phyloP scores from a whole-genome alignment of 2,113 vertebrate genomes.

The Ahaetulla prasina region DNA sequence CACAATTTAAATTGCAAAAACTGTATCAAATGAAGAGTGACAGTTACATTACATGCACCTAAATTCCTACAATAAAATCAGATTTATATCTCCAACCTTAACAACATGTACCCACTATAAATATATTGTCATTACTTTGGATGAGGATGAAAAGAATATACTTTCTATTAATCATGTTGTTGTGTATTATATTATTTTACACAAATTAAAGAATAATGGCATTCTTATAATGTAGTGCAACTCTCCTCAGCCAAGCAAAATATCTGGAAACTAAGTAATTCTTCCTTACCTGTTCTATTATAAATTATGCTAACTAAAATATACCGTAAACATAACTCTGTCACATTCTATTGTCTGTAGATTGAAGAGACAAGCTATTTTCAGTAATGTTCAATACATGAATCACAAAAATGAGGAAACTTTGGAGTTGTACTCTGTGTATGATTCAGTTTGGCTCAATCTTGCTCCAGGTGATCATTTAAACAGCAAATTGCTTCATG shows the following conservation, averaged over 20 bases:
- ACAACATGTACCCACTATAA: constrained; percentile 51
- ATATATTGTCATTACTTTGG: constrained; percentile 55
- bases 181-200: constrained; percentile 45
- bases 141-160: constrained; percentile 21
- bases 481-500: not conserved
- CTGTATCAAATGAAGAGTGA: constrained; percentile 31
- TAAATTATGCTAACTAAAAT: constrained; percentile 8
- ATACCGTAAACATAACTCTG: not conserved
- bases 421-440: not conserved
- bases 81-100: constrained; percentile 13
- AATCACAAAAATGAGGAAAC: not conserved
- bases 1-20: constrained; percentile 31
- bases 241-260: constrained; percentile 30
- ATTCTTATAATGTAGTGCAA: constrained; percentile 25
- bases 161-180: not conserved
- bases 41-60: constrained; percentile 37
- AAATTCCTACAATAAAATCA: constrained; percentile 43
- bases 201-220: constrained; percentile 41
- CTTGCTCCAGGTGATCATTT: not conserved
- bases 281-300: not conserved
- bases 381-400: not conserved
- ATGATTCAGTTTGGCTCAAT: not conserved
- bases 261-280: not conserved
- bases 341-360: not conserved
- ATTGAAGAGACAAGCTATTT: not conserved